A percentile compares a stretch with the other conserved stretches of the same genome.
phyloP scores from a whole-genome alignment of 2,888 invertebrate genomes.

The Acanthosepion pharaonis region DNA sequence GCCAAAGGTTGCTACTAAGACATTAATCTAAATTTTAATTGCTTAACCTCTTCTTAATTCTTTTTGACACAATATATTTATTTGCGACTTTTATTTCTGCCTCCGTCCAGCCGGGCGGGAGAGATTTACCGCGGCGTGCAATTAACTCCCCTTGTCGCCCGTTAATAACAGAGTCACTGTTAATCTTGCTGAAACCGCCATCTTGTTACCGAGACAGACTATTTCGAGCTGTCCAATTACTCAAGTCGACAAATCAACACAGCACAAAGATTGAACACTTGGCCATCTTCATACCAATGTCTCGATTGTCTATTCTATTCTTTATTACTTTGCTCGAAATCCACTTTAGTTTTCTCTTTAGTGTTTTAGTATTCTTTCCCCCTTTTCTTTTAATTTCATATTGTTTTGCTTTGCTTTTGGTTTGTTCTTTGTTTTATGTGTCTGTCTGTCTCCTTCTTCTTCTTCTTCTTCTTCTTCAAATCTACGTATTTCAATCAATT shows the following conservation, averaged over 20 bases:
- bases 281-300: background rate
- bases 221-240: background rate
- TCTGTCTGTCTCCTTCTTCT: too few species aligned
- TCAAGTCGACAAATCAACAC: background rate
- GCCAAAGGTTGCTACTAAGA: background rate
- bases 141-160: background rate
- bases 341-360: too few species aligned
- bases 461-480: too few species aligned
- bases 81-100: background rate
- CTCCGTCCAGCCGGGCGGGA: background rate
- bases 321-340: too few species aligned
- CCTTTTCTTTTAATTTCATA: too few species aligned
- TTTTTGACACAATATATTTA: constrained; percentile 17
- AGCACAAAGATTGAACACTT: background rate
- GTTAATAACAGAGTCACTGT: background rate
- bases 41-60: background rate
- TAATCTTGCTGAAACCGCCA: background rate
- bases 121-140: constrained; percentile 33
- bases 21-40: constrained; percentile 12
- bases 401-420: too few species aligned
- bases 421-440: too few species aligned
- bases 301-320: background rate
- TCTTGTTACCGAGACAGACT: background rate
- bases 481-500: too few species aligned
- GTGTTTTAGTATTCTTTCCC: too few species aligned